phyloP scores from a whole-genome alignment of 1,140 invertebrate species.

The Antheraea pernyi region DNA sequence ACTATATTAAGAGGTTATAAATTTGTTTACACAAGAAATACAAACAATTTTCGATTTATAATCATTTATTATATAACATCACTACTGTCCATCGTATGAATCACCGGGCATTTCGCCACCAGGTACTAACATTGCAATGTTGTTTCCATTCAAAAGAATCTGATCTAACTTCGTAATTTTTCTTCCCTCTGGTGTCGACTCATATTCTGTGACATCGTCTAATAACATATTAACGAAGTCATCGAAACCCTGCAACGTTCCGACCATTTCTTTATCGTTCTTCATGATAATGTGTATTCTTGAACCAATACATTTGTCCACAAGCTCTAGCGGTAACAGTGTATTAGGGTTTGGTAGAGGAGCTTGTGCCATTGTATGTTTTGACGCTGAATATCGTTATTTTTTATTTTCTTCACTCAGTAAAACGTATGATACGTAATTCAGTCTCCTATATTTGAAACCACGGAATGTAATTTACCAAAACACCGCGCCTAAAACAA shows the following conservation, averaged over 20 bases:
- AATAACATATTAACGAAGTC: slow-evolving; percentile 99
- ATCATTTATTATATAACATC: slow-evolving; percentile 16
- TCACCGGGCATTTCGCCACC: slow-evolving; percentile 74
- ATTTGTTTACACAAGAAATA: background rate
- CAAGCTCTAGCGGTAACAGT: slow-evolving; percentile 87
- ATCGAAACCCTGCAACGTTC: slow-evolving; percentile 98
- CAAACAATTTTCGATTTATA: background rate
- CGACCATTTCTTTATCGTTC: slow-evolving; percentile 99
- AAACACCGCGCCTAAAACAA: no score
- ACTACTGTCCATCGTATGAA: slow-evolving; percentile 62
- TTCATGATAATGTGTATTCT: slow-evolving; percentile 99
- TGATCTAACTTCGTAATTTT: slow-evolving; percentile 98
- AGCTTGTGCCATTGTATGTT: slow-evolving; percentile 48
- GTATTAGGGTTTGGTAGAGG: slow-evolving; percentile 67
- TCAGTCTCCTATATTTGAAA: no score
- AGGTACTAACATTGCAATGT: slow-evolving; percentile 96
- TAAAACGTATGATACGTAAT: no score
- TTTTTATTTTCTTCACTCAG: no score
- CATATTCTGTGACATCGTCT: slow-evolving; percentile 96
- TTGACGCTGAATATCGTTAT: background rate
- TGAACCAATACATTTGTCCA: slow-evolving; percentile 99
- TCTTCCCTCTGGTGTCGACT: slow-evolving; percentile 97
- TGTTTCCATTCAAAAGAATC: slow-evolving; percentile 99
- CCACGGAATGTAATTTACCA: no score
- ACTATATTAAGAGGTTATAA: no score